Evolutionary conservation across 2,888 invertebrate genomes (phyloP).

Genomic region (Tenodera sinensis): DNA sequence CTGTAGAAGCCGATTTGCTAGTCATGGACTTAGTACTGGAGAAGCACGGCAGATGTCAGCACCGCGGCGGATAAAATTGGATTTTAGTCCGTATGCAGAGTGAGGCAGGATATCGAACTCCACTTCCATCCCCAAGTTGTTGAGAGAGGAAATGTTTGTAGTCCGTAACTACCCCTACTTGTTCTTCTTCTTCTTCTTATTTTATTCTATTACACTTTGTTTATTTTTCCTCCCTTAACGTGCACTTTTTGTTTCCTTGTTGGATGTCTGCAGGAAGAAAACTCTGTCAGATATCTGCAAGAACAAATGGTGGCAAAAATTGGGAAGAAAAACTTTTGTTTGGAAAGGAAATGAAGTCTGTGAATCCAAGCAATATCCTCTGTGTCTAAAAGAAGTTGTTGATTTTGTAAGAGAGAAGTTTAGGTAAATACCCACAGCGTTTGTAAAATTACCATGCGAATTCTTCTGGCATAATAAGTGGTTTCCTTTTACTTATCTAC

Average conservation of each 20-base stretch:
- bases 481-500: too few species aligned
- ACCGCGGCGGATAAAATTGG: not conserved
- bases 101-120: not conserved
- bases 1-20: not conserved
- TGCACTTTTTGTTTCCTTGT: not conserved
- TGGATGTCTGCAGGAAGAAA: not conserved
- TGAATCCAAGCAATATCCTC: not conserved
- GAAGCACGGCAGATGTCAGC: not conserved
- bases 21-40: not conserved
- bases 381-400: not conserved
- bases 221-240: not conserved
- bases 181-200: not conserved
- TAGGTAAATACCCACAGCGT: too few species aligned
- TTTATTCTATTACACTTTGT: not conserved
- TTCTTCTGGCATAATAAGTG: too few species aligned
- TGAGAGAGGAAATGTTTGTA: not conserved
- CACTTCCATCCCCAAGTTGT: not conserved
- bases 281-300: not conserved
- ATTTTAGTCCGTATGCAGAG: not conserved
- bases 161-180: not conserved
- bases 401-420: not conserved
- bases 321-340: not conserved
- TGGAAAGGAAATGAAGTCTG: not conserved
- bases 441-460: too few species aligned
- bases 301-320: not conserved